Evolutionary conservation across 1,140 invertebrate genomes (phyloP).

Genomic region (Drosophila fuyamai): DNA sequence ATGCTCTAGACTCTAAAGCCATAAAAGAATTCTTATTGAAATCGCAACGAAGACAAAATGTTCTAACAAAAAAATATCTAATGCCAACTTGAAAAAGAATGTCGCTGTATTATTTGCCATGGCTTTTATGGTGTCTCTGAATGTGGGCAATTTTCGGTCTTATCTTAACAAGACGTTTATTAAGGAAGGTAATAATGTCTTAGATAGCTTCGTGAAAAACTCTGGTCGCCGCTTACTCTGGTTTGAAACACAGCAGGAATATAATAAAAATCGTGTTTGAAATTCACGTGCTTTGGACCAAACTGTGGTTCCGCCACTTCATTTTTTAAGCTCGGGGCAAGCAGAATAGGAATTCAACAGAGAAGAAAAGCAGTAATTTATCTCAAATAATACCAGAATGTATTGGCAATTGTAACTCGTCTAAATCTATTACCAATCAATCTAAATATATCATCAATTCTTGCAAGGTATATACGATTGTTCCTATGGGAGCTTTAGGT

Average conservation of each 20-base stretch:
- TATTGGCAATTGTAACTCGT: slow-evolving; percentile 87
- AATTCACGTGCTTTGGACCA: slow-evolving; percentile 79
- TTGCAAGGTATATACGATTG: too few species aligned
- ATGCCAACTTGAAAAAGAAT: too few species aligned
- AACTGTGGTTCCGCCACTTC: slow-evolving; percentile 84
- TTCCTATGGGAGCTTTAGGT: too few species aligned
- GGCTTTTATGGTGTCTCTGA: too few species aligned
- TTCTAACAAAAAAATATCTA: too few species aligned
- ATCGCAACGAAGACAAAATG: too few species aligned
- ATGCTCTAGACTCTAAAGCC: slow-evolving; percentile 37
- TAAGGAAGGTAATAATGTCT: too few species aligned
- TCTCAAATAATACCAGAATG: slow-evolving; percentile 17
- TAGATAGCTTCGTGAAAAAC: slow-evolving; percentile 40
- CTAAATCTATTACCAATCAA: too few species aligned
- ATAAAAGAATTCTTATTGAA: slow-evolving; percentile 33
- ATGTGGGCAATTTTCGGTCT: too few species aligned
- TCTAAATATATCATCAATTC: too few species aligned
- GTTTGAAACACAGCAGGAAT: slow-evolving; percentile 84
- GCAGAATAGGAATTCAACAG: slow-evolving; percentile 10
- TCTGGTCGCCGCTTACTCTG: slow-evolving; percentile 86
- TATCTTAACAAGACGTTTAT: too few species aligned
- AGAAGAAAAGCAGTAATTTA: slow-evolving; percentile 8
- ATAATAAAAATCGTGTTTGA: slow-evolving; percentile 57
- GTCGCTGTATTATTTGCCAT: too few species aligned
- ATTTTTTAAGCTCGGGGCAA: slow-evolving; percentile 49